Percentiles rank a stretch among this genome's conserved stretches.
These are phyloP conservation scores for Pseudomyrmex gracilis DNA, from an alignment of 1,140 invertebrate species.

Conservation along the genomic window DNA sequence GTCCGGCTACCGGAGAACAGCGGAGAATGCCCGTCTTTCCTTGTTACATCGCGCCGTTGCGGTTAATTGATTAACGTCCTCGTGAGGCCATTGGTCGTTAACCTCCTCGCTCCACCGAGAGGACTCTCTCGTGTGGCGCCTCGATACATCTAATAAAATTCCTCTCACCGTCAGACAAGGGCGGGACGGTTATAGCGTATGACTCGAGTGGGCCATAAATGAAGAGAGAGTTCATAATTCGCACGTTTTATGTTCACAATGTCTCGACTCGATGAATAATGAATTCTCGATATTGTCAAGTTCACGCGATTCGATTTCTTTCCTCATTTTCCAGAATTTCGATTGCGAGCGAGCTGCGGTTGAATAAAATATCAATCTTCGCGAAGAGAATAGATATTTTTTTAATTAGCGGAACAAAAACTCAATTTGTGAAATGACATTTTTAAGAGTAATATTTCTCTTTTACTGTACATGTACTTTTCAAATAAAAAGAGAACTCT, in stretches of 20 bases:
- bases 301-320: background rate
- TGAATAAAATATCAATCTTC: too few relatives aligned
- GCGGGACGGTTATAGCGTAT: slow-evolving; percentile 2
- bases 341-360: too few relatives aligned
- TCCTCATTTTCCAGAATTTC: background rate
- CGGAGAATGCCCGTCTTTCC: slow-evolving; percentile 46
- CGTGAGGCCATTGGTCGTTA: slow-evolving; percentile 50
- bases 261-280: background rate
- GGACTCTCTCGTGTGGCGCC: slow-evolving; percentile 30
- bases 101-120: slow-evolving; percentile 32
- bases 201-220: slow-evolving; percentile 16
- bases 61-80: slow-evolving; percentile 61
- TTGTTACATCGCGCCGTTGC: slow-evolving; percentile 49
- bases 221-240: slow-evolving; percentile 41
- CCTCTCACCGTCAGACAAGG: background rate
- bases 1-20: background rate
- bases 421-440: too few relatives aligned
- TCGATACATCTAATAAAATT: slow-evolving; percentile 44
- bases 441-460: too few relatives aligned
- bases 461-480: too few relatives aligned
- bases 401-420: too few relatives aligned
- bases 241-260: background rate
- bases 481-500: too few relatives aligned
- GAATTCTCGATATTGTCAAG: too few relatives aligned
- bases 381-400: too few relatives aligned